Evolutionary conservation across 2,888 invertebrate species (phyloP), one percentile per base, ranked within the genome.

Genomic region (Brachyptera risi): DNA sequence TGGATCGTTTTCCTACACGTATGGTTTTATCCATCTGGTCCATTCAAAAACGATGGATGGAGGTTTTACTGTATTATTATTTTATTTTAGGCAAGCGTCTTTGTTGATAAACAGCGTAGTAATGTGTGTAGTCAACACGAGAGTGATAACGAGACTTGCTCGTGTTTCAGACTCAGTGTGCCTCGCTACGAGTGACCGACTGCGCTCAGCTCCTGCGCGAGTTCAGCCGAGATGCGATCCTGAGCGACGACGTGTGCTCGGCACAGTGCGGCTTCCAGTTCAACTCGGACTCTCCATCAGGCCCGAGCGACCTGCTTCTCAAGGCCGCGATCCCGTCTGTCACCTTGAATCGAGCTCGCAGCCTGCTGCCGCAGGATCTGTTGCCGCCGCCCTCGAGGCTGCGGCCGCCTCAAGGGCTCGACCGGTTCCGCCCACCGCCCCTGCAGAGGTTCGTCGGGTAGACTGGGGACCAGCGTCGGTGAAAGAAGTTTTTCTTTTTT

Each of bases 171-270:
- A 87, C 90, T 0, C 90, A 91, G 73, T 94, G 94, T 71, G 92
- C 92, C 1, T 93, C 93, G 0, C 78, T 94, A 7, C 84, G 92
- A 68, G 88, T 94, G 64, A 91, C 91, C 0, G 92, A 93, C 77
- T 94, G 94, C 75, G 84, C 85, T 15, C 89, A 90, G 69, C 79
- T 94, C 31, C 79, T 90, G 57, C 83, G 89, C 63, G 91, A 92
- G 74, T 92, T 91, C 81, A 86, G 90, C 58, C 83, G 87, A 59
- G 91, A 92, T 27, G 87, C 88, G 0, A 87, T 94, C 42, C 74
- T 89, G 21, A 81, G 87, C 1, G 95, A 95, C 71, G 91, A 92
- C 72, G 92, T 94, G 13, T 95, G 95, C 76, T 87, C 90, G 17
- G 90, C 92, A 2, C 94, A 95, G 76, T 95, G 95, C 73, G 90